Evolutionary conservation across 2,888 invertebrate species (phyloP).

Genomic region (Copidosoma aretas): DNA sequence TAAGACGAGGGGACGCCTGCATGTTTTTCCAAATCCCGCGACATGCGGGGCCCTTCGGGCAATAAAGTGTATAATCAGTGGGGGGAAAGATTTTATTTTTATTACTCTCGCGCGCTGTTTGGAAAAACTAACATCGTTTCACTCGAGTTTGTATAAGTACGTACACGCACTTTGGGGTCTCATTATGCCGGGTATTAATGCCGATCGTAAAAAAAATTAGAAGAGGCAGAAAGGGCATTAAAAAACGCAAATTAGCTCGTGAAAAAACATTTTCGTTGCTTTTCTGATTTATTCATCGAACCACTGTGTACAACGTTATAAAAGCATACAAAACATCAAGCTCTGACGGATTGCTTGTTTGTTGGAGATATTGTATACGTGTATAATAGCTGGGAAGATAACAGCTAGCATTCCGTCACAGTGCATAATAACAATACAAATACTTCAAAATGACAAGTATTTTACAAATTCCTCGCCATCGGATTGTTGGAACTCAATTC

Average conservation of each 20-base stretch:
- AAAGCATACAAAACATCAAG: constrained; percentile 28
- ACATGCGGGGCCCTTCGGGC: constrained; percentile 4
- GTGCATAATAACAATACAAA: neutral
- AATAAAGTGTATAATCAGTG: too few relatives aligned
- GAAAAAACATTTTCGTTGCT: constrained; percentile 26
- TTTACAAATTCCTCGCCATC: neutral
- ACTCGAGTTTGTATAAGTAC: neutral
- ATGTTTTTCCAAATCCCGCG: constrained; percentile 33
- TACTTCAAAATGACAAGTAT: neutral
- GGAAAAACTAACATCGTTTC: neutral
- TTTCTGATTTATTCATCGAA: neutral
- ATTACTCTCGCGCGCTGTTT: neutral
- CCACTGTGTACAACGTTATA: constrained; percentile 6
- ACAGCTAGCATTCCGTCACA: neutral
- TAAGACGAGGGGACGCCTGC: constrained; percentile 42
- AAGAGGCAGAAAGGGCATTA: neutral
- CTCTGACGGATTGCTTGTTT: constrained; percentile 1
- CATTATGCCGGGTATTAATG: too few relatives aligned
- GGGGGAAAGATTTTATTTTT: neutral
- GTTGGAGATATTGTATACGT: neutral
- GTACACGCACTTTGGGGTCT: neutral
- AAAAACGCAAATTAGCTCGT: neutral
- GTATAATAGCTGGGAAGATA: too few relatives aligned
- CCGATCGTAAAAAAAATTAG: too few relatives aligned
- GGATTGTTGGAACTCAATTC: neutral